Evolutionary conservation across 2,113 vertebrate genomes (phyloP), one percentile per base, ranked within the genome.

Genomic region (Nerophis ophidion): DNA sequence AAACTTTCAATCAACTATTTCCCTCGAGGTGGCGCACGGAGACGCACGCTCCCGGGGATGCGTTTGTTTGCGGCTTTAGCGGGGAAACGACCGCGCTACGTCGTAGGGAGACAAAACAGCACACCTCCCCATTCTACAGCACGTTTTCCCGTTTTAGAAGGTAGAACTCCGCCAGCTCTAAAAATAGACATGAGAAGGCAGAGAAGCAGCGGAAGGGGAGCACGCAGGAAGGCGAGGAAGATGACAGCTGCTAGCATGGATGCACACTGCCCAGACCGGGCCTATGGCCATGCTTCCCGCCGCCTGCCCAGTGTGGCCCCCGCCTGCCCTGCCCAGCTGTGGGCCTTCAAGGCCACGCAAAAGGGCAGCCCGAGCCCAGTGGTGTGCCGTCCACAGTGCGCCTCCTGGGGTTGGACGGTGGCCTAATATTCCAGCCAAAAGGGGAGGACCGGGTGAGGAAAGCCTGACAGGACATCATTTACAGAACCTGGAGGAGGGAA

Each of bases 81-180:
- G n/a, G 9, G 10, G 8, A 49, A 19, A 76, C 70, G 60, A 74
- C 71, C 57, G 71, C 12, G 8, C 33, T 26, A 14, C 57, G 33
- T 34, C 19, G 3, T 67, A 68, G 61, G 67, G 42, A 71, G 63
- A 68, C 40, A 47, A 57, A 11, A 50, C 34, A 68, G 48, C 57
- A 78, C 77, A 75, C 75, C 80, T 83, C 79, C 62, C 58, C 71
- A 83, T 78, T 88, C 77, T 78, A 86, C 79, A 82, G 87, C 75
- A 82, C 81, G 76, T 84, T 77, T 85, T 74, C 83, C 76, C 69
- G 66, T 88, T 89, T 90, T 87, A 89, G 84, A 89, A 85, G 74
- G 84, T 83, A 85, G 85, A 88, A 86, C 87, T 86, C 83, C 83
- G 87, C 89, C 83, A 85, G 81, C 71, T 84, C 90, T 91, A 90